Conservation (phyloP, 2,888 invertebrate species). For the Pimpla rufipes region DNA sequence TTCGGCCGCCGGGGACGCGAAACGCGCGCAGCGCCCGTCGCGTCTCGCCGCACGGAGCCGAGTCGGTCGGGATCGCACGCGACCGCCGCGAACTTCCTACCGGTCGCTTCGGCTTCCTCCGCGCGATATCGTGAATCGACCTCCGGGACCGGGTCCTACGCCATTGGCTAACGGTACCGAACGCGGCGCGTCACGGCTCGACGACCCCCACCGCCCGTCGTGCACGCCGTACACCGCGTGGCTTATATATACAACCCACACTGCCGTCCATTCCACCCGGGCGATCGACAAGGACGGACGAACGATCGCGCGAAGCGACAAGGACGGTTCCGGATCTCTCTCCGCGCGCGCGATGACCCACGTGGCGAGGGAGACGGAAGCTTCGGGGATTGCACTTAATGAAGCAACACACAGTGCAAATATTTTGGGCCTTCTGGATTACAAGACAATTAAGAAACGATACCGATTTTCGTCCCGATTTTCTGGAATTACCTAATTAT, state of each 20-base stretch:
- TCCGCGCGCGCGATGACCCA: conserved; percentile 5
- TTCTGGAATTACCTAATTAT: too few species aligned
- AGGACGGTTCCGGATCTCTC: conserved; percentile 71
- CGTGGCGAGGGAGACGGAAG: neutral
- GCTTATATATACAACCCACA: conserved; percentile 27
- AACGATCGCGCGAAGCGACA: conserved; percentile 69
- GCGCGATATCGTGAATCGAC: conserved; percentile 36
- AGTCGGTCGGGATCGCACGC: neutral
- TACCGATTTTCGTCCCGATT: too few species aligned
- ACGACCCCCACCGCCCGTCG: conserved; percentile 65
- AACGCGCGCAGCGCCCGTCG: neutral
- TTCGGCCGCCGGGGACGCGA: conserved; percentile 3
- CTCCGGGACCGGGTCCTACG: conserved; percentile 74
- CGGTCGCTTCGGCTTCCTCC: conserved; percentile 59
- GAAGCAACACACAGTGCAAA: neutral
- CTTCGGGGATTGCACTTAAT: neutral
- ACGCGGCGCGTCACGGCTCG: conserved; percentile 80
- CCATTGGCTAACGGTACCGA: conserved; percentile 83
- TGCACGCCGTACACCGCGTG: neutral
- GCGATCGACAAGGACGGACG: conserved; percentile 71
- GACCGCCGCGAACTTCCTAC: neutral
- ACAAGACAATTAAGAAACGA: too few species aligned
- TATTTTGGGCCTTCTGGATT: too few species aligned
- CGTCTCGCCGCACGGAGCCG: neutral
- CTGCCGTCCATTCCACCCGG: conserved; percentile 59